Percentiles rank a stretch among this genome's conserved stretches.
phyloP scores from a whole-genome alignment of 2,797 vertebrate species.

The Peromyscus attwateri region DNA sequence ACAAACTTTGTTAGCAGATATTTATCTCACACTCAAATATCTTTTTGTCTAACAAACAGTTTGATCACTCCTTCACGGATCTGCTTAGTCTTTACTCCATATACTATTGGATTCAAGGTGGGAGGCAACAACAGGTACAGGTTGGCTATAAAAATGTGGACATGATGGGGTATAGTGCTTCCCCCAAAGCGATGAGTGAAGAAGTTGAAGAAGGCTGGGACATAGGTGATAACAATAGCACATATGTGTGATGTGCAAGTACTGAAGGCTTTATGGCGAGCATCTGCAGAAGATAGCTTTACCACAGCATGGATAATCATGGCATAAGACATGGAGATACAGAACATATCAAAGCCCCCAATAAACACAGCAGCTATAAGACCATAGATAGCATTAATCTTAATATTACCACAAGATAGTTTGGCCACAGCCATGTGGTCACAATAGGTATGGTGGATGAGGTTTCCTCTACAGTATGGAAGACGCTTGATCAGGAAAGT shows the following conservation, averaged over 20 bases:
- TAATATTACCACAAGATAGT: slow-evolving; percentile 71
- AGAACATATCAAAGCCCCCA: slow-evolving; percentile 73
- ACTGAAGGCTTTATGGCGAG: slow-evolving; percentile 71
- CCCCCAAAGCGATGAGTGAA: slow-evolving; percentile 75
- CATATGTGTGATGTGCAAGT: slow-evolving; percentile 72
- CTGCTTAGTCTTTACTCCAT: slow-evolving; percentile 82
- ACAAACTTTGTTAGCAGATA: background rate
- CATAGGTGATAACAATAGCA: slow-evolving; percentile 77
- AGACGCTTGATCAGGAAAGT: slow-evolving; percentile 81
- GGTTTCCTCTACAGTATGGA: slow-evolving; percentile 80
- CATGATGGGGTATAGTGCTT: slow-evolving; percentile 63
- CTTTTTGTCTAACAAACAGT: slow-evolving; percentile 65
- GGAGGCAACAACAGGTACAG: slow-evolving; percentile 78
- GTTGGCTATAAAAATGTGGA: slow-evolving; percentile 81
- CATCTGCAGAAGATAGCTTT: slow-evolving; percentile 69
- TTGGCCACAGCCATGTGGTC: slow-evolving; percentile 85
- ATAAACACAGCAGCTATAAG: slow-evolving; percentile 55
- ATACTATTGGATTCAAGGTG: slow-evolving; percentile 81
- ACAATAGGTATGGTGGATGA: slow-evolving; percentile 79
- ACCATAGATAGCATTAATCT: slow-evolving; percentile 72
- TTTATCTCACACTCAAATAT: slow-evolving; percentile 1
- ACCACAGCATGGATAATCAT: slow-evolving; percentile 64
- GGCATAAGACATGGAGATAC: slow-evolving; percentile 67
- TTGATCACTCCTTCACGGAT: slow-evolving; percentile 72
- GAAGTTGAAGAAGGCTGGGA: slow-evolving; percentile 79